phyloP scores from a whole-genome alignment of 1,140 invertebrate species.

The Calycopis cecrops region DNA sequence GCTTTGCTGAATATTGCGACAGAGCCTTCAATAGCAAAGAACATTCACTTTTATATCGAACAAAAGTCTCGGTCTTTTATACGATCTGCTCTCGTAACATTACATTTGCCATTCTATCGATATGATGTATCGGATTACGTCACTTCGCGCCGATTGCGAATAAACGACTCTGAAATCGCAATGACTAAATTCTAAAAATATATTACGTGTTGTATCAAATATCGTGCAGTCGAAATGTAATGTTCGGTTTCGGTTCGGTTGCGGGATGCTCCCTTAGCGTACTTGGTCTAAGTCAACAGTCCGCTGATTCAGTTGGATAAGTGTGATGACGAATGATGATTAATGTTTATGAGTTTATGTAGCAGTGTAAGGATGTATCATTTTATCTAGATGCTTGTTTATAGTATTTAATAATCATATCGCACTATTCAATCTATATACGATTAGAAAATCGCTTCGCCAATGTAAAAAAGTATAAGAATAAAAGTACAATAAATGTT shows the following conservation, averaged over 20 bases:
- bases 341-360: neutral
- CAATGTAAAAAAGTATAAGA: too few relatives aligned
- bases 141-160: neutral
- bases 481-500: too few relatives aligned
- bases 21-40: constrained; percentile 28
- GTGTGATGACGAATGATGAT: neutral
- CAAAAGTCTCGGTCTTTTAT: neutral
- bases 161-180: neutral
- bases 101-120: neutral
- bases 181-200: constrained; percentile 10
- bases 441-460: too few relatives aligned
- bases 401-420: too few relatives aligned
- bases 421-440: too few relatives aligned
- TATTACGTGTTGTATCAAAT: neutral
- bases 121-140: constrained; percentile 2
- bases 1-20: constrained; percentile 25
- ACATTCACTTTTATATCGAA: constrained; percentile 28
- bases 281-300: neutral
- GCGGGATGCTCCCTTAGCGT: neutral
- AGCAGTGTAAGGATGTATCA: too few relatives aligned
- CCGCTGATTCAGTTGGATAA: neutral
- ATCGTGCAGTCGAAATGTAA: neutral
- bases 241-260: neutral
- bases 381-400: too few relatives aligned
- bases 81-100: neutral